Percentiles rank a stretch among this genome's conserved stretches.
These are phyloP conservation scores for Xenops minutus DNA, from an alignment of 2,797 vertebrate genomes.

Conservation along the genomic window DNA sequence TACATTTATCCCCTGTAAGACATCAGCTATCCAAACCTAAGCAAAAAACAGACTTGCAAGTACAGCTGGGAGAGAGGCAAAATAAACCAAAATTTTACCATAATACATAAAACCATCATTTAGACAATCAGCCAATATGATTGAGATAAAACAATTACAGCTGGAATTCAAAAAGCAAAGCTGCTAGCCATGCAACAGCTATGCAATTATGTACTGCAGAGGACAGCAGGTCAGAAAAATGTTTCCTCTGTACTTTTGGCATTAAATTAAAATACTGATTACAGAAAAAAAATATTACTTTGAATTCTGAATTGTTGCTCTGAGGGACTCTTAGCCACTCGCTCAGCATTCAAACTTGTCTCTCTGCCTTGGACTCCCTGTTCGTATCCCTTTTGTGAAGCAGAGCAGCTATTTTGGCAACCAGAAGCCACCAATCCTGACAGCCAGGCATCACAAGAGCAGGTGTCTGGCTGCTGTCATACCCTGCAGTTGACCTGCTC, in stretches of 20 bases:
- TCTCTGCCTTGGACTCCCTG: neutral
- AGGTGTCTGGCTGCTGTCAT: neutral
- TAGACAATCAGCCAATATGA: neutral
- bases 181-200: neutral
- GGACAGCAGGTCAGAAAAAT: neutral
- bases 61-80: conserved; percentile 35
- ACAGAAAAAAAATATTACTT: neutral
- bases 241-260: neutral
- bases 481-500: neutral
- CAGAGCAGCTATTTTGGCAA: neutral
- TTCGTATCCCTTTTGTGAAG: neutral
- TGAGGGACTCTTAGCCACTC: neutral
- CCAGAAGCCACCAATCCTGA: neutral
- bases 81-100: conserved; percentile 40
- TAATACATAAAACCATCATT: conserved; percentile 17
- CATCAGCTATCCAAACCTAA: conserved; percentile 45
- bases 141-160: conserved; percentile 31
- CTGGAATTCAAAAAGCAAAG: conserved; percentile 29
- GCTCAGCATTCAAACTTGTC: neutral
- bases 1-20: conserved; percentile 3
- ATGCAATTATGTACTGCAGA: neutral
- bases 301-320: neutral
- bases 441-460: neutral
- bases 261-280: neutral
- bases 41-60: conserved; percentile 42